Evolutionary conservation across 2,113 vertebrate species (phyloP).

Genomic region (Prunella himalayana): DNA sequence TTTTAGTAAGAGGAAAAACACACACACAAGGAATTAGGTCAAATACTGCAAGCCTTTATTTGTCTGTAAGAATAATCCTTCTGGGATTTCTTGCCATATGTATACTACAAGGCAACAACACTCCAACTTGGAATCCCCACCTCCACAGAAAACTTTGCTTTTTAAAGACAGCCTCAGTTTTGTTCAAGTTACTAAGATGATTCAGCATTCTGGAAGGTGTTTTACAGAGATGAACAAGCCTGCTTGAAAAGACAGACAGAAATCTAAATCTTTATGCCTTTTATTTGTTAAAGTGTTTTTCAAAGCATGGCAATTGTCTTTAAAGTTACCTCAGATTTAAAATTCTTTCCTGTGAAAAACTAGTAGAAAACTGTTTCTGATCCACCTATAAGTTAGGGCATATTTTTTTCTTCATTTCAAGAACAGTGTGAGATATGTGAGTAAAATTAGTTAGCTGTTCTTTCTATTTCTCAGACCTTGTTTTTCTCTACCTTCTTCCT

Average conservation of each 20-base stretch:
- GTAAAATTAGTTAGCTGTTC: neutral
- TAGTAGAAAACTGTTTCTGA: neutral
- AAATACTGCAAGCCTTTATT: neutral
- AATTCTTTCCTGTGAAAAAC: neutral
- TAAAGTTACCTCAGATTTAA: neutral
- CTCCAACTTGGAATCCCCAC: neutral
- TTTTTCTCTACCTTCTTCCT: neutral
- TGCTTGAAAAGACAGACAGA: neutral
- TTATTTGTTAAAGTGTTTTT: neutral
- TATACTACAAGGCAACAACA: neutral
- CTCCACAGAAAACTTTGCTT: neutral
- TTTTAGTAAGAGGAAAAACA: neutral
- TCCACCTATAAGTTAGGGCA: neutral
- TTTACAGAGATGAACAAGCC: neutral
- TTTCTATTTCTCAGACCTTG: neutral
- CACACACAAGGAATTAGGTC: neutral
- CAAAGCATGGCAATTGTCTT: neutral
- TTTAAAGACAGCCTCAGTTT: neutral
- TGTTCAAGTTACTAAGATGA: neutral
- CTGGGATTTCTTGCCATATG: neutral
- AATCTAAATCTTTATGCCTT: neutral
- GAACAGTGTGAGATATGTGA: neutral
- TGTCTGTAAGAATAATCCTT: neutral
- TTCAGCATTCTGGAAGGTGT: constrained; percentile 7
- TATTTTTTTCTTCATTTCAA: neutral